Base-by-base conservation (phyloP, 2,888 invertebrate species). In the Anodontia alba region DNA sequence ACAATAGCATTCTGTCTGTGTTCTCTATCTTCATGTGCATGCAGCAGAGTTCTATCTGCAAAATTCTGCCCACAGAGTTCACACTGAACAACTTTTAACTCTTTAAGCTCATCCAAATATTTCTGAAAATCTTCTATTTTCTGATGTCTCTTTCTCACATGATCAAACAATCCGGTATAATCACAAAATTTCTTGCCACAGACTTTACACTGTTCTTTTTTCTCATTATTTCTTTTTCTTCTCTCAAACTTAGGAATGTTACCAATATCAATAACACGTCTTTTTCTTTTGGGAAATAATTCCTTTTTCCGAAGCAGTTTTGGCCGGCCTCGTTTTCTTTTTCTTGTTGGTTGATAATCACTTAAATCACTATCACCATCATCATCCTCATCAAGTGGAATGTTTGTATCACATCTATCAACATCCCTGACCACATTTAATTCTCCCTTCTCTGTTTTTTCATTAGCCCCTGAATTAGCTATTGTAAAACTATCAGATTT, bases 131-230 rank as follows among this genome's bases (percentile, higher is more conserved):
- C 85, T 57, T 75, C 62, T 31, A 81, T 74, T 33, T 80, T 68
- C 15, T 36, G 62, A 70, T 91, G 91, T 49, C 76, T 85, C 66
- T 85, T 87, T 75, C 78, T 78, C 2, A 87, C 89, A 86, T 91
- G 91, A 46, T 78, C 80, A 57, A 82, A 81, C 12, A 90, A 85
- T 20, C 89, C 88, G 17, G 85, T 83, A 69, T 82, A 86, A 71
- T 88, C 88, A 78, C 80, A 86, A n/a, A 89, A 87, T 49, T 62
- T 73, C 71, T 87, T 87, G 12, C 75, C 75, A 75, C 91, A 91
- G n/a, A 89, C 83, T 76, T 87, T 87, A 77, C 91, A 91, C 26
- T 54, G 62, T 23, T 84, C 83, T 29, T 76, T 67, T 69, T 77
- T 80, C 17, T 62, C 31, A 69, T 75, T 80, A 38, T 77, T 85